phyloP scores from a whole-genome alignment of 2,888 invertebrate genomes.

The Andricus curvator region DNA sequence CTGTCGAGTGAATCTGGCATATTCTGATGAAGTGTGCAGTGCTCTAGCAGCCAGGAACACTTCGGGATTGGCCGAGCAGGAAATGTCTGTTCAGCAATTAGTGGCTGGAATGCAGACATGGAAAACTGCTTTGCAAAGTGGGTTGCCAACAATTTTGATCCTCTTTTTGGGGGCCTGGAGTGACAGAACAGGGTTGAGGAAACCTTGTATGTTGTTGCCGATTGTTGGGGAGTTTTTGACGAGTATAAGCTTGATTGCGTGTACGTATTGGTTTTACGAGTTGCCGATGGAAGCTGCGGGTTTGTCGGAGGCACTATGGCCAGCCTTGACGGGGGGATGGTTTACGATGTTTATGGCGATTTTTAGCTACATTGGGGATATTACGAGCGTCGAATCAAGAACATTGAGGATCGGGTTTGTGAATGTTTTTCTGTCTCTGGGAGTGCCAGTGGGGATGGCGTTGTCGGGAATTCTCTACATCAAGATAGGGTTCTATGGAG shows the following conservation, averaged over 20 bases:
- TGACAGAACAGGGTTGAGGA: slow-evolving; percentile 82
- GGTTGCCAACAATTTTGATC: slow-evolving; percentile 89
- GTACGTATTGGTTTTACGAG: slow-evolving; percentile 89
- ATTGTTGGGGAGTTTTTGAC: slow-evolving; percentile 90
- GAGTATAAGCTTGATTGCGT: slow-evolving; percentile 87
- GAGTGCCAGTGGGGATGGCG: slow-evolving; percentile 93
- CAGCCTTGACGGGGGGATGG: slow-evolving; percentile 91
- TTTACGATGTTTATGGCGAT: slow-evolving; percentile 95
- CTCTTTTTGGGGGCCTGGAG: slow-evolving; percentile 88
- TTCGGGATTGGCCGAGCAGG: slow-evolving; percentile 82
- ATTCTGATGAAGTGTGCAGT: slow-evolving; percentile 86
- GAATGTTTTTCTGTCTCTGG: slow-evolving; percentile 92
- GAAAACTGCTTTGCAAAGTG: slow-evolving; percentile 91
- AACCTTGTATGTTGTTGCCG: slow-evolving; percentile 91
- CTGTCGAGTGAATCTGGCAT: slow-evolving; percentile 89
- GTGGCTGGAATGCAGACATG: slow-evolving; percentile 90
- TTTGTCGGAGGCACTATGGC: slow-evolving; percentile 89
- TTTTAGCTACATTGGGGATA: slow-evolving; percentile 93
- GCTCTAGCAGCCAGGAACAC: slow-evolving; percentile 88
- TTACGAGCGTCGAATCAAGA: slow-evolving; percentile 90
- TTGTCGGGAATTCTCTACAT: slow-evolving; percentile 89
- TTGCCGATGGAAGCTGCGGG: slow-evolving; percentile 90
- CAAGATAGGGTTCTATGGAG: slow-evolving; percentile 90
- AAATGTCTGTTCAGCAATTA: slow-evolving; percentile 81
- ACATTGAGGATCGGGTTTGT: slow-evolving; percentile 92